phyloP scores from a whole-genome alignment of 2,888 invertebrate genomes.

The Uloborus plumipes region DNA sequence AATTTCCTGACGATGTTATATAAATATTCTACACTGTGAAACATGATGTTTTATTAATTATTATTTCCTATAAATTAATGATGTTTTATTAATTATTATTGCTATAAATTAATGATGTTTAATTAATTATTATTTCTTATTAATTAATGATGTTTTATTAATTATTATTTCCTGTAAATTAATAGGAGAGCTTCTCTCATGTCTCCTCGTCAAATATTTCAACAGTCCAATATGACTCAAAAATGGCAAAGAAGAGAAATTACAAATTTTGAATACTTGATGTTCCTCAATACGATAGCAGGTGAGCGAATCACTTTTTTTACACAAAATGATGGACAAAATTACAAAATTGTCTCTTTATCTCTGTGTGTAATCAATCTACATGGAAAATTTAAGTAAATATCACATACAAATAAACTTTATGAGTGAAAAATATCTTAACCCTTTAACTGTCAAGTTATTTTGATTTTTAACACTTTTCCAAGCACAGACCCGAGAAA shows the following conservation, averaged over 20 bases:
- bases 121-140: too few species aligned
- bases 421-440: too few species aligned
- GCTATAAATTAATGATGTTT: not conserved
- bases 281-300: constrained; percentile 99
- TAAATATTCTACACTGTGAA: not conserved
- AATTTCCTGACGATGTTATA: constrained; percentile 68
- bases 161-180: not conserved
- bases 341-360: not conserved
- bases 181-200: constrained; percentile 94
- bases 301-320: constrained; percentile 75
- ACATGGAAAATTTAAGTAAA: too few species aligned
- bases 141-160: too few species aligned
- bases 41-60: too few species aligned
- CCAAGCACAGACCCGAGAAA: too few species aligned
- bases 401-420: too few species aligned
- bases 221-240: constrained; percentile 99
- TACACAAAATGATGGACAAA: not conserved
- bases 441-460: too few species aligned
- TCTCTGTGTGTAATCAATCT: not conserved
- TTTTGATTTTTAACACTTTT: too few species aligned
- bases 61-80: too few species aligned
- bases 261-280: constrained; percentile 99
- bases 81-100: not conserved
- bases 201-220: constrained; percentile 98
- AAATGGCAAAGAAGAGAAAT: constrained; percentile 99